phyloP scores from a whole-genome alignment of 2,888 invertebrate genomes.

The Rhaphigaster nebulosa region DNA sequence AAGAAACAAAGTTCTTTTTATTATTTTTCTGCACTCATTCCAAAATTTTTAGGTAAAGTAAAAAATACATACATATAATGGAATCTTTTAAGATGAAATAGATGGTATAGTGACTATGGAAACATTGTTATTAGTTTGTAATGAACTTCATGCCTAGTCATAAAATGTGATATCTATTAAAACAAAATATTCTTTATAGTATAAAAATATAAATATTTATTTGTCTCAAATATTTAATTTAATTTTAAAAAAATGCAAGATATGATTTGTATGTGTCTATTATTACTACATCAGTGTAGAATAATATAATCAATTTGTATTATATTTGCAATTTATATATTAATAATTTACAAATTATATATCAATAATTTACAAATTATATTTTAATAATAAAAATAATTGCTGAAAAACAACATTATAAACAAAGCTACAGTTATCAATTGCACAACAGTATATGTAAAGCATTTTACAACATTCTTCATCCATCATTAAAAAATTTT shows the following conservation, averaged over 20 bases:
- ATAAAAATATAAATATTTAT: neutral
- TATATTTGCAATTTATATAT: neutral
- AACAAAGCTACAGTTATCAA: neutral
- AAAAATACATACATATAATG: neutral
- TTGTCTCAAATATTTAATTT: neutral
- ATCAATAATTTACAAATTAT: neutral
- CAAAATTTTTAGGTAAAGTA: neutral
- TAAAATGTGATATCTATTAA: neutral
- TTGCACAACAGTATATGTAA: neutral
- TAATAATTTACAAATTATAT: neutral
- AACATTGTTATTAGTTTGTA: neutral
- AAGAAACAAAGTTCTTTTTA: too few relatives aligned
- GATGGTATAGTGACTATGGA: neutral
- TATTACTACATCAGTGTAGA: neutral
- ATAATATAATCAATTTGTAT: neutral
- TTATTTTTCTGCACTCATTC: too few relatives aligned
- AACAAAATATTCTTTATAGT: neutral
- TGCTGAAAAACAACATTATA: neutral
- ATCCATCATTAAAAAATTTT: neutral
- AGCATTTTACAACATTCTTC: neutral
- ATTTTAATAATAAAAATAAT: constrained; percentile 3
- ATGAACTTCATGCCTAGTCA: neutral
- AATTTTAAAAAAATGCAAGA: neutral
- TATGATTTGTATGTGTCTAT: neutral
- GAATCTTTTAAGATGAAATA: neutral